These are phyloP conservation scores for Leptinotarsa rubiginosa DNA, from an alignment of 2,888 invertebrate genomes.

Conservation along the genomic window DNA sequence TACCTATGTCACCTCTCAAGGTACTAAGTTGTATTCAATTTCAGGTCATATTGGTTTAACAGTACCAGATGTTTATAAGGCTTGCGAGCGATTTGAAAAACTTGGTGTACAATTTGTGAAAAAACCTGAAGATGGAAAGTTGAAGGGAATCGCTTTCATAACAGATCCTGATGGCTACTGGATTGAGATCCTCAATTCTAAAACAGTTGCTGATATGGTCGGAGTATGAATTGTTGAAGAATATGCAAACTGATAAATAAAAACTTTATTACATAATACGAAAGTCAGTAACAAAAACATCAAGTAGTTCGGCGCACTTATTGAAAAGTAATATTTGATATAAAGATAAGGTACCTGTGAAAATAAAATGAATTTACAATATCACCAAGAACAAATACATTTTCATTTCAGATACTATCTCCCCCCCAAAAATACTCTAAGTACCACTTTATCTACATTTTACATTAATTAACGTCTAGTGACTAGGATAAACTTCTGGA, in stretches of 20 bases:
- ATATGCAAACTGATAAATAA: background rate
- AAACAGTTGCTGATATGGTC: constrained; percentile 36
- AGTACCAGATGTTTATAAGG: constrained; percentile 89
- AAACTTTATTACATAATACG: constrained; percentile 14
- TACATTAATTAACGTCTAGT: constrained; percentile 35
- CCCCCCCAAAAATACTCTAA: constrained; percentile 9
- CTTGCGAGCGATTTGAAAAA: constrained; percentile 87
- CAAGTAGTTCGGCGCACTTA: background rate
- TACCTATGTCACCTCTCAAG: too few species aligned
- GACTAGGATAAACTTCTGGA: constrained; percentile 41
- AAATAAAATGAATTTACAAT: background rate
- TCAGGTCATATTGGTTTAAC: constrained; percentile 90
- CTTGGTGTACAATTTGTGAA: constrained; percentile 91
- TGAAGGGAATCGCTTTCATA: constrained; percentile 95
- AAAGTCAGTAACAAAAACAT: background rate
- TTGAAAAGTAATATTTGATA: background rate
- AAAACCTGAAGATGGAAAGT: constrained; percentile 89
- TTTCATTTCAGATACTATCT: constrained; percentile 17
- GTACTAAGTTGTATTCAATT: constrained; percentile 32
- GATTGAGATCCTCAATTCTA: constrained; percentile 76
- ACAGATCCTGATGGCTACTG: constrained; percentile 97
- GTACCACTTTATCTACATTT: constrained; percentile 11
- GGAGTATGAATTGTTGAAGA: too few species aligned
- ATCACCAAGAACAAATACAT: background rate
- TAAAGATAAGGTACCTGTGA: background rate